phyloP scores from a whole-genome alignment of 2,113 vertebrate genomes.

The Peromyscus polionotus region DNA sequence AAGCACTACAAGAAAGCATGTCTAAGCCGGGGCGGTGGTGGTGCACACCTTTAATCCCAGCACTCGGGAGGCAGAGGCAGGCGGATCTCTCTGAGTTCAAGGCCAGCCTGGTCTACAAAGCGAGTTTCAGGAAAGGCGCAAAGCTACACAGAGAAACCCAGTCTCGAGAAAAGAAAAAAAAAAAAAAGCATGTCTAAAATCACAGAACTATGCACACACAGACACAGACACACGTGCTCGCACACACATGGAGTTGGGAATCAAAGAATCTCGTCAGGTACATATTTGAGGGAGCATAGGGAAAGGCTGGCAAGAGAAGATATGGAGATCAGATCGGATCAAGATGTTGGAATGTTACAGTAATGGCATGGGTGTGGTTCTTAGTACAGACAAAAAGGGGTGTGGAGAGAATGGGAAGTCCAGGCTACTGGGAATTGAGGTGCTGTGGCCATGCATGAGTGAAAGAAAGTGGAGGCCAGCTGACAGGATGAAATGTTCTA shows the following conservation, averaged over 20 bases:
- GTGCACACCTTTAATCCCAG: too few relatives aligned
- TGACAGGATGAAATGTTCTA: conserved; percentile 80
- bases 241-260: conserved; percentile 61
- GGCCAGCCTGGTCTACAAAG: too few relatives aligned
- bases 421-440: conserved; percentile 79
- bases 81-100: too few relatives aligned
- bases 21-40: conserved; percentile 74
- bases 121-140: too few relatives aligned
- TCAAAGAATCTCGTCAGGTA: conserved; percentile 81
- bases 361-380: conserved; percentile 76
- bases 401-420: conserved; percentile 82
- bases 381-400: conserved; percentile 80
- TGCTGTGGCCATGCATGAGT: conserved; percentile 87
- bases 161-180: too few relatives aligned
- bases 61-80: too few relatives aligned
- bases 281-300: conserved; percentile 77
- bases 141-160: too few relatives aligned
- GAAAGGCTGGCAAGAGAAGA: conserved; percentile 78
- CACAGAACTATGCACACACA: conserved; percentile 84
- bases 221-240: conserved; percentile 67
- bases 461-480: conserved; percentile 82
- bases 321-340: conserved; percentile 74
- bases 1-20: conserved; percentile 88
- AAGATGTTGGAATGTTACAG: conserved; percentile 85
- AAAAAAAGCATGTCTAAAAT: conserved; percentile 88